Evolutionary conservation across 1,140 invertebrate genomes (phyloP), one percentile per base, ranked within the genome.

Genomic region (Octopus sinensis): DNA sequence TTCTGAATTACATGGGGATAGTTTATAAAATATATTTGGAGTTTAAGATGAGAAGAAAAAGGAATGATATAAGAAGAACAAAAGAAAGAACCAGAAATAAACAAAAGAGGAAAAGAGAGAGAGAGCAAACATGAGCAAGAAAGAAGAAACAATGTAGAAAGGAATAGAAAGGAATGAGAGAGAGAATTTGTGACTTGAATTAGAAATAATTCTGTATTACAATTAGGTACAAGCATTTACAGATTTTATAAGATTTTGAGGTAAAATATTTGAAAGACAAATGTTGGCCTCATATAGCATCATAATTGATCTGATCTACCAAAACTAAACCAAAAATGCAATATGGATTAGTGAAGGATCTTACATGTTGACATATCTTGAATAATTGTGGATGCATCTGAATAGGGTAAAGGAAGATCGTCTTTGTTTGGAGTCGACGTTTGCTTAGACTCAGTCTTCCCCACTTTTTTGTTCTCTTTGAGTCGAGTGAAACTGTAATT

Each of bases 361-460:
- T 73, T 73, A 73, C 68, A n/a, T 73, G 68, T 73, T n/a, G 68
- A 73, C 17, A 73, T 6, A 73, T 73, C 68, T 73, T 73, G 68
- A 6, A 73, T 73, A 12, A 73, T 73, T 73, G 68, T 73, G 6
- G 68, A 73, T 10, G 68, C 68, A 73, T 73, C 68, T 10, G 68
- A 73, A 73, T 73, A 73, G 4, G 68, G 68, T 23, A 73, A n/a
- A n/a, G 68, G 68, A 9, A 73, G 68, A 73, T 73, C 68, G 30
- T 73, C 68, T 73, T 73, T 73, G 30, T 73, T 73, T 73, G 68
- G 68, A 73, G 68, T 73, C 7, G 68, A 73, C 30, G 68, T 73
- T 73, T 73, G 68, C 17, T 43, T 43, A 43, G 30, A 43, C 30
- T 43, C 30, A 3, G 30, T 43, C 3, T 43, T 3, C 30, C 30